Conservation (phyloP, 2,888 invertebrate genomes). For the Anarsia innoxiella region DNA sequence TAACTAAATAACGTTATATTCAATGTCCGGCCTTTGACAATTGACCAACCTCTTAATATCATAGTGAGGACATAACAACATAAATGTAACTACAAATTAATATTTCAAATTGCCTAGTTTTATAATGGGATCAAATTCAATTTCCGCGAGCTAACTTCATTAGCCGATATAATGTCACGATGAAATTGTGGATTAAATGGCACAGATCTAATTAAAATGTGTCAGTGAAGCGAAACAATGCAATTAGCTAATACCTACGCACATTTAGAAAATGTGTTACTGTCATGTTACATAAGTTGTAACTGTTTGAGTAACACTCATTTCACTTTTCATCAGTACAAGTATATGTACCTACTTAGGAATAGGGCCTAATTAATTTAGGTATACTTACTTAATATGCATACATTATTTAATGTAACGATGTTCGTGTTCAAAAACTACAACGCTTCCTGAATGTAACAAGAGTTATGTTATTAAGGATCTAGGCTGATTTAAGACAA, state of each 20-base stretch:
- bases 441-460: neutral
- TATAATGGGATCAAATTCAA: too few relatives aligned
- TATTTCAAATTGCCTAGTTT: too few relatives aligned
- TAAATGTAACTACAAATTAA: neutral
- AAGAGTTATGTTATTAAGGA: neutral
- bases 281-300: too few relatives aligned
- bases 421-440: neutral
- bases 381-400: too few relatives aligned
- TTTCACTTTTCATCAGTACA: too few relatives aligned
- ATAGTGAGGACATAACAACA: neutral
- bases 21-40: neutral
- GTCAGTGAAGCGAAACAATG: slow-evolving; percentile 19
- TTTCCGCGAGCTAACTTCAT: neutral
- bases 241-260: slow-evolving; percentile 20
- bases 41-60: neutral
- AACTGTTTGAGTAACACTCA: too few relatives aligned
- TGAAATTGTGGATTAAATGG: neutral
- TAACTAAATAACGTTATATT: too few relatives aligned
- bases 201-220: slow-evolving; percentile 26
- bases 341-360: too few relatives aligned
- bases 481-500: neutral
- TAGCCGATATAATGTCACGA: too few relatives aligned
- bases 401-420: too few relatives aligned
- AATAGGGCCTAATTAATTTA: too few relatives aligned
- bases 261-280: too few relatives aligned